Conservation (phyloP, 2,888 invertebrate species). For the Nebria brevicollis region DNA sequence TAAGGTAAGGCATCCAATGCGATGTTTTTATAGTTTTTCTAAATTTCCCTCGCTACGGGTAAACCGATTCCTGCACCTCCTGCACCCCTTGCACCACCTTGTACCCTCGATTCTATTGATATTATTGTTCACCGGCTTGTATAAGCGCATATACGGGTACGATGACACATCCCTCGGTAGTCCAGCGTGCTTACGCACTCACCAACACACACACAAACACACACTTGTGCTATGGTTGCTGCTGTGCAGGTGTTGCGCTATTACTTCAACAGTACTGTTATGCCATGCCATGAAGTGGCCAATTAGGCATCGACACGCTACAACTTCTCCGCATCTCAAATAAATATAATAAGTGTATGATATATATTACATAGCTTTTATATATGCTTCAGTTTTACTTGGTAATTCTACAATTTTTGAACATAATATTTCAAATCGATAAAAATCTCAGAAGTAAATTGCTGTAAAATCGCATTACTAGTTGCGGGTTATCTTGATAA, state of each 20-base stretch:
- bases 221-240: slow-evolving; percentile 19
- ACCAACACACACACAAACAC: neutral
- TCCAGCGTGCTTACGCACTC: slow-evolving; percentile 5
- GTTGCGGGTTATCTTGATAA: no score
- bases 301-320: slow-evolving; percentile 24
- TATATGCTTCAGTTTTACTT: neutral
- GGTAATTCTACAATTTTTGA: neutral
- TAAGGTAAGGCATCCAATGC: neutral
- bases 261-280: slow-evolving; percentile 19
- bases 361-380: neutral
- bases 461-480: neutral
- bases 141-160: slow-evolving; percentile 22
- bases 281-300: slow-evolving; percentile 9
- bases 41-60: neutral
- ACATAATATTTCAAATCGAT: neutral
- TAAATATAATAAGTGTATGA: slow-evolving; percentile 8
- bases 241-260: slow-evolving; percentile 30
- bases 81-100: neutral
- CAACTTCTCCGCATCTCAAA: neutral
- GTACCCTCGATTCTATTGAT: slow-evolving; percentile 2
- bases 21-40: neutral
- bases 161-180: slow-evolving; percentile 24
- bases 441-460: neutral
- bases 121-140: slow-evolving; percentile 17
- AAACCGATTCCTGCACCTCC: slow-evolving; percentile 5